Evolutionary conservation across 1,140 invertebrate species (phyloP), one percentile per base, ranked within the genome.

Genomic region (Trichoplusia ni): DNA sequence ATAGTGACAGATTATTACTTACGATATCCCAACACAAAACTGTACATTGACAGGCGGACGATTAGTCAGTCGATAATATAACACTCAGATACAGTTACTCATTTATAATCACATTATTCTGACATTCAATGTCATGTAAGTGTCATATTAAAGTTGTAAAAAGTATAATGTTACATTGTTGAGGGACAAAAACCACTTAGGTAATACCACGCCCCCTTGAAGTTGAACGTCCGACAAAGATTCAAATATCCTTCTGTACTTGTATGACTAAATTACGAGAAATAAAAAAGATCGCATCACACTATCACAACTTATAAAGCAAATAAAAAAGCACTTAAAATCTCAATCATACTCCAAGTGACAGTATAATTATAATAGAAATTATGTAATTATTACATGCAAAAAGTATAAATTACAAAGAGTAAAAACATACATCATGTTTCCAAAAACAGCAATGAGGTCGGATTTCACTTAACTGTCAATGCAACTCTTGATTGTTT

Each of bases 171-270:
- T 67, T 38, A 61, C 58, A 63, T 29, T 64, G 64, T 56, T 40
- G 44, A 37, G 29, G 6, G 13, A 54, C 35, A 54, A 54, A 38
- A 38, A 54, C 13, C 1, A 9, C 5, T 5, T 14, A 54, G 37
- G 21, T 38, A 9, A 14, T 49, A 33, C 46, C 16, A 54, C 59
- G 70, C 70, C 71, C 76, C 65, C 64, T 64, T 47, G 42, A 73
- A 73, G 74, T 76, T 84, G 77, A 76, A 79, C 56, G 68, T 13
- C 70, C 73, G 72, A 72, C 46, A 71, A 42, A 40, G 29, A 61
- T 60, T 70, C 38, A 56, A 66, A 79, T 67, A 75, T 60, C 71
- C 69, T 68, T 74, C 62, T 11, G 38, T 82, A 73, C 54, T 71
- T 73, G 64, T 13, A 38, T 53, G 29, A 19, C 11, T 18, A 51